These are phyloP conservation scores for Cynopterus brachyotis DNA, from an alignment of 2,113 vertebrate species.

Conservation along the genomic window DNA sequence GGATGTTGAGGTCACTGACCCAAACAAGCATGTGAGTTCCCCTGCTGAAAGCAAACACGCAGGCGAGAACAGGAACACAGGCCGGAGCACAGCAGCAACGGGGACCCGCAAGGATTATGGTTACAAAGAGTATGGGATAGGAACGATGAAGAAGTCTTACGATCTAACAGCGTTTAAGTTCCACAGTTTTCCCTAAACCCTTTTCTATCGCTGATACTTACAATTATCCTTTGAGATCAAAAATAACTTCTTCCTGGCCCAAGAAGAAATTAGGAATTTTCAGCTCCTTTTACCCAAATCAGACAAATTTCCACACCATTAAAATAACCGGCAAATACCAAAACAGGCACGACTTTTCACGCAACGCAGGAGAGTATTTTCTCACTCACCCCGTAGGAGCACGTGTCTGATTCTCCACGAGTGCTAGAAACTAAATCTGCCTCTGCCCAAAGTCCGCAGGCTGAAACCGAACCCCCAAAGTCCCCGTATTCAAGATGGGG, in stretches of 20 bases:
- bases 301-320: neutral
- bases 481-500: neutral
- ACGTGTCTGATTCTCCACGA: neutral
- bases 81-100: neutral
- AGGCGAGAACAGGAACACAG: neutral
- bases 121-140: neutral
- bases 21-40: neutral
- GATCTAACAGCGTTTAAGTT: neutral
- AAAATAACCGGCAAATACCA: neutral
- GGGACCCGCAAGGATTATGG: neutral
- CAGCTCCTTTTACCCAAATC: neutral
- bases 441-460: neutral
- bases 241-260: neutral
- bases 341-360: neutral
- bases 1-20: neutral
- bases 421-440: neutral
- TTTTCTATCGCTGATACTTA: neutral
- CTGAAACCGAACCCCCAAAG: neutral
- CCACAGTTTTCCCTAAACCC: neutral
- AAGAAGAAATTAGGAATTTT: neutral
- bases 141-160: neutral
- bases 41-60: neutral
- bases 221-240: neutral
- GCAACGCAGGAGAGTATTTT: neutral
- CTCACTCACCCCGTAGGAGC: too few species aligned